Evolutionary conservation across 1,140 invertebrate species (phyloP), one percentile per base, ranked within the genome.

Genomic region (Listronotus bonariensis): DNA sequence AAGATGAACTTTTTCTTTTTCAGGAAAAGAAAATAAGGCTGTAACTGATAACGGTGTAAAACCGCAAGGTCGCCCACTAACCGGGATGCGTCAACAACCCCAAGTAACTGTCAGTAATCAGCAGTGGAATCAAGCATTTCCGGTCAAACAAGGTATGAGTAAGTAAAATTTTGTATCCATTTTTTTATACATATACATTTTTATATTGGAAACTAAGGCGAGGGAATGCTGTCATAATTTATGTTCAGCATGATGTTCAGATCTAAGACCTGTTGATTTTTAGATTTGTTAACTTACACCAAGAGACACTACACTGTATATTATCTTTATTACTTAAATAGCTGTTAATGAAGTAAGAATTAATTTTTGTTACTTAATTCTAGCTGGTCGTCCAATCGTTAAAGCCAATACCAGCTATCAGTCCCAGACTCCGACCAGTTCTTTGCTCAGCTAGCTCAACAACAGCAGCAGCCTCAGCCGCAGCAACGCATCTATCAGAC

Each of bases 341-440:
- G 20, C 15, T 11, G 4, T 17, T 48, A 11, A 26, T 5, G 51
- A 11, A 32, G n/a, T 53, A 9, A 41, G 3, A 46, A 5, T 14
- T 45, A 43, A 3, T 60, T 49, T 42, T 4, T 49, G 9, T 54
- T 45, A 69, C 46, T 64, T 54, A 41, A 26, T 36, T 10, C 34
- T 36, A 76, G 57, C 60, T 80, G 84, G 83, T 67, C 83, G 84
- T 71, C 82, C 84, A 31, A 85, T 85, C 63, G 83, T 85, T 0
- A 85, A 85, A 74, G 72, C 76, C n/a, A 78, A 78, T 57, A 71
- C 71, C 38, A 75, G 65, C 41, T 74, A 67, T 54, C 74, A 71
- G 48, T 66, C 67, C 18, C 61, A 60, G 32, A 63, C 69, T 26
- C 26, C 71, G 20, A 77, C 65, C 67, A 78, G 68, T 70, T 78